Base-by-base conservation (phyloP, 2,113 vertebrate genomes). In the Cervus canadensis region DNA sequence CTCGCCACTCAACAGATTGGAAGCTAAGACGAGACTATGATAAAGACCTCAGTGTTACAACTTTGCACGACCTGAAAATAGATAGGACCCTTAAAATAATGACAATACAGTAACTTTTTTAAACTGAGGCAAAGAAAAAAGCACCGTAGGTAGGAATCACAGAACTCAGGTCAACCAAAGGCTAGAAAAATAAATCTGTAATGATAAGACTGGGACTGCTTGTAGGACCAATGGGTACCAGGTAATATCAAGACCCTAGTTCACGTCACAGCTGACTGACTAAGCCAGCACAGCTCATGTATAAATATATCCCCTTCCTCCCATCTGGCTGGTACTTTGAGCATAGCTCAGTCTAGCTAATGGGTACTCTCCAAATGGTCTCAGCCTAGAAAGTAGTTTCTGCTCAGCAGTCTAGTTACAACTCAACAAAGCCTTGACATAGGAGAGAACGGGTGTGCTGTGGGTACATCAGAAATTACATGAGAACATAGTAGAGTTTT, bases 41-140 rank as follows among this genome's bases (percentile, higher is more conserved):
- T 78, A 45, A 85, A 96, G 90, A 89, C 19, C 40, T 74, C 17
- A 16, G 19, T 56, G 87, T 60, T 92, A 76, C 40, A 81, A 67
- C 59, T 91, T 59, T 59, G 16, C 89, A 74, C 6, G 9, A 95
- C 28, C 56, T 43, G 3, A 96, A 97, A 93, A 84, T 30, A 84
- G 54, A 79, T 78, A 71, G 15, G 33, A 64, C 16, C 50, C n/a
- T 89, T 74, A 60, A 97, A 95, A 93, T 76, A 82, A 92, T 79
- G 45, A 43, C 71, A 95, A 83, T 92, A 74, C 40, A 96, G 93
- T 91, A 56, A 60, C 64, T 79, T 90, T 93, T 87, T 89, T 81
- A 17, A 93, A 89, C 28, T 62, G 17, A 13, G 83, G 13, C 33
- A 43, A 23, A 78, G n/a, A 62, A 67, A 78, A 33, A 43, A 84